Conservation (phyloP, 2,797 vertebrate genomes). For the Danio tinwini region DNA sequence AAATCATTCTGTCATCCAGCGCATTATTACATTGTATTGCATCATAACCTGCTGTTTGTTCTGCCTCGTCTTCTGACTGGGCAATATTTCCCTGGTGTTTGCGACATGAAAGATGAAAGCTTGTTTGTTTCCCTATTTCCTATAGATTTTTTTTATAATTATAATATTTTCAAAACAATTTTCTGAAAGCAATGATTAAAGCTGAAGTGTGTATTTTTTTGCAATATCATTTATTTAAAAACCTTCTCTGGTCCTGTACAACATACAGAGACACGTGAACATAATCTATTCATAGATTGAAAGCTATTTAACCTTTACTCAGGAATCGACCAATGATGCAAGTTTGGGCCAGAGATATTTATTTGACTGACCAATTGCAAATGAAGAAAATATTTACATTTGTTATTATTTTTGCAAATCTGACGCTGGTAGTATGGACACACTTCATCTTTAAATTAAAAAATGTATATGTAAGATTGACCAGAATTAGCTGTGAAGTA, state of each 20-base stretch:
- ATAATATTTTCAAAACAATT: neutral
- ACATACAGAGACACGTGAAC: neutral
- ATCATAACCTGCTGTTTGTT: conserved; percentile 66
- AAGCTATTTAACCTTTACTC: no score
- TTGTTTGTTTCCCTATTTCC: conserved; percentile 8
- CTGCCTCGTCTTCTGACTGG: conserved; percentile 65
- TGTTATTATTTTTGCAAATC: neutral
- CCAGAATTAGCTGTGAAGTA: neutral
- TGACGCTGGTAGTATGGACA: neutral
- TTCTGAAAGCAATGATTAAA: conserved; percentile 15
- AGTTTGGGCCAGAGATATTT: neutral
- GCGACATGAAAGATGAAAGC: conserved; percentile 46
- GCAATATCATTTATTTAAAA: neutral
- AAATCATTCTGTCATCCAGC: conserved; percentile 62
- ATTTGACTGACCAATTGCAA: neutral
- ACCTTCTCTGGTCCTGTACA: conserved; percentile 30
- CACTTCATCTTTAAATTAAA: conserved; percentile 25
- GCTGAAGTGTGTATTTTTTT: conserved; percentile 28
- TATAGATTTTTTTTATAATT: neutral
- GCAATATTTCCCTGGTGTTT: conserved; percentile 65
- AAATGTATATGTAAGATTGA: neutral
- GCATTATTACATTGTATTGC: conserved; percentile 54
- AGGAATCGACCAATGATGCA: neutral
- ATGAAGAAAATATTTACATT: neutral
- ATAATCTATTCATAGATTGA: neutral